These are phyloP conservation scores for Decapterus maruadsi DNA, from an alignment of 2,797 vertebrate genomes.

Conservation along the genomic window DNA sequence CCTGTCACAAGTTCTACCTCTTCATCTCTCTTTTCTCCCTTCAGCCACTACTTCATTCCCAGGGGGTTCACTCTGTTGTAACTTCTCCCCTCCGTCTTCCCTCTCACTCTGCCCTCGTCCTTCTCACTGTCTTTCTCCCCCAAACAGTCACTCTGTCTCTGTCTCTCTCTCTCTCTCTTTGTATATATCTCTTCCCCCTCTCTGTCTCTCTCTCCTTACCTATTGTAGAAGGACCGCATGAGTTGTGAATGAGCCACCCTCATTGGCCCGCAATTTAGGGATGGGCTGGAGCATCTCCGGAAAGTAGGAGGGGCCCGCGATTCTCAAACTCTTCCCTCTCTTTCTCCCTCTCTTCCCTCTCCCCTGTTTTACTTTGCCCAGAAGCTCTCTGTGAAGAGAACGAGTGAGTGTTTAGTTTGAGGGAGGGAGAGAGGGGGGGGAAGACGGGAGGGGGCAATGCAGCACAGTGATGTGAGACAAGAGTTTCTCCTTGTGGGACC, in stretches of 20 bases:
- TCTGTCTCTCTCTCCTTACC: conserved; percentile 86
- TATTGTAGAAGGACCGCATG: conserved; percentile 86
- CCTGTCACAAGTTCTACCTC: conserved; percentile 49
- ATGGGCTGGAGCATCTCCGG: conserved; percentile 84
- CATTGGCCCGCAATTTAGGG: conserved; percentile 84
- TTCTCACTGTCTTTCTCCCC: conserved; percentile 53
- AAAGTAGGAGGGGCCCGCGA: conserved; percentile 80
- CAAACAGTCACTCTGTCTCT: conserved; percentile 57
- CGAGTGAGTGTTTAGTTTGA: conserved; percentile 54
- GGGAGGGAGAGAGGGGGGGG: conserved; percentile 1
- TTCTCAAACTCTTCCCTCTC: conserved; percentile 77
- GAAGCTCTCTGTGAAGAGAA: conserved; percentile 56
- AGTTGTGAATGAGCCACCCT: conserved; percentile 74
- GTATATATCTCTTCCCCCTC: conserved; percentile 70
- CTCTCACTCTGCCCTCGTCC: conserved; percentile 55
- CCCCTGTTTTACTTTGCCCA: conserved; percentile 46
- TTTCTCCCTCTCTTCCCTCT: conserved; percentile 60
- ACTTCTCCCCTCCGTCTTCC: conserved; percentile 41
- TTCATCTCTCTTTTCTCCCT: conserved; percentile 56
- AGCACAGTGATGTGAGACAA: conserved; percentile 31
- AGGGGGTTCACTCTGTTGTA: conserved; percentile 39
- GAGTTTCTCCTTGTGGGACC: conserved; percentile 37
- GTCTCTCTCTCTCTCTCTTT: conserved; percentile 54
- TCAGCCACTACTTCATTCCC: conserved; percentile 56
- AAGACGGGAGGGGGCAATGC: neutral